Percentiles rank a stretch among this genome's conserved stretches.
These are phyloP conservation scores for Macrotis lagotis DNA, from an alignment of 2,113 vertebrate species.

Conservation along the genomic window DNA sequence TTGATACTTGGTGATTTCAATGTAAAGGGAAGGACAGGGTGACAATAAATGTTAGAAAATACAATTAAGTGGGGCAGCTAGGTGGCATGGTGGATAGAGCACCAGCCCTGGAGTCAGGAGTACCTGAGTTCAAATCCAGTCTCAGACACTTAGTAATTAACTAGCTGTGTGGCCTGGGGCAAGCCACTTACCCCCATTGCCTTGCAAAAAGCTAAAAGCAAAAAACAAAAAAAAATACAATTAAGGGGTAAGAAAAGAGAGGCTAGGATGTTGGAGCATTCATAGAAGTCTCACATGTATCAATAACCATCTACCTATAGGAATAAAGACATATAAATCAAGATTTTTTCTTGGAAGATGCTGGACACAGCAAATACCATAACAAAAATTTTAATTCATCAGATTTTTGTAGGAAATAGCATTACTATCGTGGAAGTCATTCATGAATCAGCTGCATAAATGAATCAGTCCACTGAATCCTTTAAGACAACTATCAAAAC, in stretches of 20 bases:
- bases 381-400: not conserved
- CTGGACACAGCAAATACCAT: not conserved
- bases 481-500: not conserved
- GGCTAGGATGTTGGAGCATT: not conserved
- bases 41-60: not conserved
- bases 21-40: not conserved
- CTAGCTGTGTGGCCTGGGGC: too few species aligned
- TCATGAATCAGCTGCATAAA: not conserved
- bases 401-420: not conserved
- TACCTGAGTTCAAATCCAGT: too few species aligned
- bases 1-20: not conserved
- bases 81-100: too few species aligned
- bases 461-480: not conserved
- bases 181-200: too few species aligned
- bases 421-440: not conserved
- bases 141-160: too few species aligned
- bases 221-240: too few species aligned
- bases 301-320: not conserved
- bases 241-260: not conserved
- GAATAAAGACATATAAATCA: not conserved
- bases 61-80: not conserved
- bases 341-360: not conserved
- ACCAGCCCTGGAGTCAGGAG: too few species aligned
- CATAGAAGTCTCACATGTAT: not conserved
- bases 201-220: too few species aligned